phyloP scores from a whole-genome alignment of 2,797 vertebrate genomes.

The Mus caroli region DNA sequence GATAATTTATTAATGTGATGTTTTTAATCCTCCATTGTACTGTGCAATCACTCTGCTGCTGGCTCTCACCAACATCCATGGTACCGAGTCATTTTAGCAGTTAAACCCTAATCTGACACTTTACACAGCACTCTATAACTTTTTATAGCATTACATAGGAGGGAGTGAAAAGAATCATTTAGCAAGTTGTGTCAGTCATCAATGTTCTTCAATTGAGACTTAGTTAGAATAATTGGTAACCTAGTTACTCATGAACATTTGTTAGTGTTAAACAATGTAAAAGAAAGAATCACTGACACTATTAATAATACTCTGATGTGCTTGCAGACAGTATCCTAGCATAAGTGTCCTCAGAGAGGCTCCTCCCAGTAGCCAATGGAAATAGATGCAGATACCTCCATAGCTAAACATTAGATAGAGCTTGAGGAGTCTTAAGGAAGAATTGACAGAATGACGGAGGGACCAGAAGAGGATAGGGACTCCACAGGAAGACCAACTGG shows the following conservation, averaged over 20 bases:
- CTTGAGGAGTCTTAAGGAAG: neutral
- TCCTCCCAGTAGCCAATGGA: neutral
- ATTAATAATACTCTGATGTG: neutral
- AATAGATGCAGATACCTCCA: neutral
- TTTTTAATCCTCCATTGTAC: neutral
- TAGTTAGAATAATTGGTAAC: neutral
- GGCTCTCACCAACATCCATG: neutral
- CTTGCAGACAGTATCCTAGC: neutral
- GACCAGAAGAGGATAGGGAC: neutral
- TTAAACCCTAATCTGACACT: constrained; percentile 20
- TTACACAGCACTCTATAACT: neutral
- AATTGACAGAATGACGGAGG: neutral
- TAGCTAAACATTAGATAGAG: neutral
- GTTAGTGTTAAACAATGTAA: neutral
- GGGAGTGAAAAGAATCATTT: constrained; percentile 9
- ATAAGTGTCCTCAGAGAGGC: neutral
- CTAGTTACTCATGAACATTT: constrained; percentile 7
- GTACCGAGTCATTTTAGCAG: neutral
- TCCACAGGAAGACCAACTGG: neutral
- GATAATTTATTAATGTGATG: neutral
- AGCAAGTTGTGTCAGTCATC: neutral
- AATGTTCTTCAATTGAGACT: neutral
- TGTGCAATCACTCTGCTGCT: neutral
- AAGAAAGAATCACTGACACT: neutral
- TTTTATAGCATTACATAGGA: neutral